Evolutionary conservation across 1,140 invertebrate genomes (phyloP).

Genomic region (Drosophila kurseongensis): DNA sequence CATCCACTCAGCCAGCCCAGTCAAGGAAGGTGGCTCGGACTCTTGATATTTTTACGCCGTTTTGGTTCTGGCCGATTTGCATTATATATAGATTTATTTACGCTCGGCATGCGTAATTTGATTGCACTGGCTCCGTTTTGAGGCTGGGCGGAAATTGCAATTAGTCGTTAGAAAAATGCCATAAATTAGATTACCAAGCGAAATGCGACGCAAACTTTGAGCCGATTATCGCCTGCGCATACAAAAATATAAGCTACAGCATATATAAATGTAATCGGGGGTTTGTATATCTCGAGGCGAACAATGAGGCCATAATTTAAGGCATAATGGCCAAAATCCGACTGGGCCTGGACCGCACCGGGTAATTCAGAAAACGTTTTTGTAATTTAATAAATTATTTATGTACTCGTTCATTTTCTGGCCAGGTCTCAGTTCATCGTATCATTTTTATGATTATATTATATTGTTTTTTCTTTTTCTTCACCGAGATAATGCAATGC

Average conservation of each 20-base stretch:
- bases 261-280: slow-evolving; percentile 17
- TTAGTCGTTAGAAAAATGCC: slow-evolving; percentile 76
- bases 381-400: slow-evolving; percentile 80
- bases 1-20: slow-evolving; percentile 44
- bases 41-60: slow-evolving; percentile 57
- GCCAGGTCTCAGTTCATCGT: slow-evolving; percentile 39
- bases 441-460: slow-evolving; percentile 62
- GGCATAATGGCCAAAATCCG: slow-evolving; percentile 76
- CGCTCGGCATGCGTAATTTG: slow-evolving; percentile 71
- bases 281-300: slow-evolving; percentile 50
- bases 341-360: slow-evolving; percentile 21
- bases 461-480: slow-evolving; percentile 36
- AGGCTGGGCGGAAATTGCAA: slow-evolving; percentile 65
- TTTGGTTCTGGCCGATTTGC: slow-evolving; percentile 55
- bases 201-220: slow-evolving; percentile 60
- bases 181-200: slow-evolving; percentile 76
- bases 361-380: slow-evolving; percentile 70
- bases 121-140: slow-evolving; percentile 36
- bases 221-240: slow-evolving; percentile 57
- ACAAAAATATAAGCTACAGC: slow-evolving; percentile 3
- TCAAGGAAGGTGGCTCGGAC: slow-evolving; percentile 53
- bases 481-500: slow-evolving; percentile 42
- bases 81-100: slow-evolving; percentile 68
- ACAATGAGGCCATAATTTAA: slow-evolving; percentile 80
- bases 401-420: slow-evolving; percentile 68